Conservation (phyloP, 2,113 vertebrate species). For the Poecilia latipinna region DNA sequence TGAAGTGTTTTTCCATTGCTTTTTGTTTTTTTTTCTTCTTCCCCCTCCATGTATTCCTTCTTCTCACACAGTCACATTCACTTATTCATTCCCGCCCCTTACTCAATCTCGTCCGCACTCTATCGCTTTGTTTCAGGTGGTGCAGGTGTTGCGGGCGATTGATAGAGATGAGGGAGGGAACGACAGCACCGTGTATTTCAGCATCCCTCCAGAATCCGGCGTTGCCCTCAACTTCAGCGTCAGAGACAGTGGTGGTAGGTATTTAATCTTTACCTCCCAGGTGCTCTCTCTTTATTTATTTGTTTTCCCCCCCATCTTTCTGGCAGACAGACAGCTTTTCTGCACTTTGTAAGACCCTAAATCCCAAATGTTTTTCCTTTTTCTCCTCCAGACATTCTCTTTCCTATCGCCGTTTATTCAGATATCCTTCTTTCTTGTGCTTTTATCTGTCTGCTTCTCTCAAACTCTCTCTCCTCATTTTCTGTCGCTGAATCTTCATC, state of each 20-base stretch:
- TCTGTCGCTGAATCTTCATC: conserved; percentile 39
- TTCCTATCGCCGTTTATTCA: conserved; percentile 26
- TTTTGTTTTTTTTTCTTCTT: conserved; percentile 4
- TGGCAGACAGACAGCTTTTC: conserved; percentile 8
- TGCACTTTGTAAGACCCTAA: conserved; percentile 38
- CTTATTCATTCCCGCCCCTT: conserved; percentile 7
- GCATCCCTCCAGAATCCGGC: conserved; percentile 81
- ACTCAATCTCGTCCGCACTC: conserved; percentile 38
- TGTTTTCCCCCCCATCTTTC: background rate
- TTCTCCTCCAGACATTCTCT: background rate
- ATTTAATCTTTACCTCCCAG: conserved; percentile 48
- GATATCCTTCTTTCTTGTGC: conserved; percentile 30
- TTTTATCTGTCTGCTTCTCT: conserved; percentile 21
- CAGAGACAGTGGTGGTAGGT: conserved; percentile 85
- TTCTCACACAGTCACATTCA: background rate
- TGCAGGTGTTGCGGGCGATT: conserved; percentile 87
- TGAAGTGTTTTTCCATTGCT: conserved; percentile 36
- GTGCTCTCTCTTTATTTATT: conserved; percentile 35
- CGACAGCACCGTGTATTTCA: conserved; percentile 86
- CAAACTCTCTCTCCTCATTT: conserved; percentile 11
- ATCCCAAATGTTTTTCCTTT: conserved; percentile 21
- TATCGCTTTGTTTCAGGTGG: conserved; percentile 81
- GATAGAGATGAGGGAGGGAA: conserved; percentile 88
- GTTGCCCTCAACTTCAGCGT: conserved; percentile 87
- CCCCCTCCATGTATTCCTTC: conserved; percentile 10